These are phyloP conservation scores for Plumapathes pennacea DNA, from an alignment of 92 coral and sea anemone species.

Conservation along the genomic window DNA sequence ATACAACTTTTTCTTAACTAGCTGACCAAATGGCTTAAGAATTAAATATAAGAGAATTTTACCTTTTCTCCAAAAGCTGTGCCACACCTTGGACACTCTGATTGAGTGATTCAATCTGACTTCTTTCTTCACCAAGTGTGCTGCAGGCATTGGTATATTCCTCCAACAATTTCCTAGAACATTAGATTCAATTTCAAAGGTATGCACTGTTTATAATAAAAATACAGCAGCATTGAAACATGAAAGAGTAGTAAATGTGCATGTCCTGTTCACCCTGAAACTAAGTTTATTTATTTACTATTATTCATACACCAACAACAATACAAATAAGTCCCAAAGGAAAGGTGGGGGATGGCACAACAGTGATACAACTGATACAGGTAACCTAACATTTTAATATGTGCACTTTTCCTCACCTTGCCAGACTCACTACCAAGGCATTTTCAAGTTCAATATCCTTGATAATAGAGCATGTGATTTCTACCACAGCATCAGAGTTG, in stretches of 20 bases:
- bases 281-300: too few relatives aligned
- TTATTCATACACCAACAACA: too few relatives aligned
- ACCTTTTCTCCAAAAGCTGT: slow-evolving; percentile 72
- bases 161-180: slow-evolving; percentile 47
- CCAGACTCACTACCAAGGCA: slow-evolving; percentile 9
- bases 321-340: too few relatives aligned
- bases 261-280: too few relatives aligned
- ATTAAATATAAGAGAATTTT: too few relatives aligned
- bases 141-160: slow-evolving; percentile 59
- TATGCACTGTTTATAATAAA: not conserved
- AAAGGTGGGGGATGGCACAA: too few relatives aligned
- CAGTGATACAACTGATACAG: too few relatives aligned
- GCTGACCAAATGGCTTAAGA: too few relatives aligned
- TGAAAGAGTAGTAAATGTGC: too few relatives aligned
- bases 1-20: too few relatives aligned
- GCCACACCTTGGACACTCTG: slow-evolving; percentile 47
- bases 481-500: slow-evolving; percentile 1
- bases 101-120: slow-evolving; percentile 26
- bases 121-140: slow-evolving; percentile 17
- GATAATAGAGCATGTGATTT: slow-evolving; percentile 12
- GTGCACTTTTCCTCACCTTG: slow-evolving; percentile 37
- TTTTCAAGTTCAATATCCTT: slow-evolving; percentile 46
- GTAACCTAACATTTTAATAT: too few relatives aligned
- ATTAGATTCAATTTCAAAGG: not conserved
- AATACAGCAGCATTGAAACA: too few relatives aligned